These are phyloP conservation scores for Antrozous pallidus DNA, from an alignment of 2,797 vertebrate species.

Conservation along the genomic window DNA sequence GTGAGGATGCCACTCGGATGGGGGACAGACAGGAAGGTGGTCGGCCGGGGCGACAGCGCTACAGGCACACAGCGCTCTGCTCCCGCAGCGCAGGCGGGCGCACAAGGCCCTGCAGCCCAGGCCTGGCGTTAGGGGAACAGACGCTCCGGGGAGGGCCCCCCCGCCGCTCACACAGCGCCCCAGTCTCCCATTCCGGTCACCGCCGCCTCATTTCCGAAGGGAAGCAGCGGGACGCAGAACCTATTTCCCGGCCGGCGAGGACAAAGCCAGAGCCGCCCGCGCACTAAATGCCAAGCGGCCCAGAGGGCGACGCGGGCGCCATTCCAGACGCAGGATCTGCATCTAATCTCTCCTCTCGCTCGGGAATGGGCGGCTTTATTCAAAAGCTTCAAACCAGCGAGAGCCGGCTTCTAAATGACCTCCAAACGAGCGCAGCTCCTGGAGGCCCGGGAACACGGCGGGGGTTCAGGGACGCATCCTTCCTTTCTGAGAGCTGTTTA, in stretches of 20 bases:
- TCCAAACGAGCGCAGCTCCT: slow-evolving; percentile 71
- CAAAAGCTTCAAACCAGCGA: slow-evolving; percentile 74
- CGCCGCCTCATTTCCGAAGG: slow-evolving; percentile 41
- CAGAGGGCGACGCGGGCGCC: slow-evolving; percentile 58
- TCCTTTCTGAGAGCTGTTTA: slow-evolving; percentile 69
- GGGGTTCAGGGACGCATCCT: slow-evolving; percentile 65
- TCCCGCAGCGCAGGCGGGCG: neutral
- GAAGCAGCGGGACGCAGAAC: slow-evolving; percentile 39
- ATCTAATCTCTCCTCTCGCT: slow-evolving; percentile 63
- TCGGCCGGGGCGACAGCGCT: too few species aligned
- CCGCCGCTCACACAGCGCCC: too few species aligned
- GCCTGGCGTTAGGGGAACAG: too few species aligned
- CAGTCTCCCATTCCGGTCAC: neutral
- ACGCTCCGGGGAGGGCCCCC: too few species aligned
- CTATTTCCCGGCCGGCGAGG: slow-evolving; percentile 56
- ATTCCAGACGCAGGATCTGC: slow-evolving; percentile 65
- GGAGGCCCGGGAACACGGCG: slow-evolving; percentile 69
- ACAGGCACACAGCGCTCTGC: too few species aligned
- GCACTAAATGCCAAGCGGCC: slow-evolving; percentile 73
- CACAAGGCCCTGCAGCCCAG: neutral
- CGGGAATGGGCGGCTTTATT: slow-evolving; percentile 64
- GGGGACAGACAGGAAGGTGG: neutral
- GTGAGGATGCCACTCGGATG: neutral
- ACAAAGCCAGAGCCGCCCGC: slow-evolving; percentile 41
- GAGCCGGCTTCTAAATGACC: slow-evolving; percentile 74